A percentile compares a stretch with the other conserved stretches of the same genome.
These are phyloP conservation scores for Cylindroiulus punctatus DNA, from an alignment of 2,888 invertebrate genomes.

Conservation along the genomic window DNA sequence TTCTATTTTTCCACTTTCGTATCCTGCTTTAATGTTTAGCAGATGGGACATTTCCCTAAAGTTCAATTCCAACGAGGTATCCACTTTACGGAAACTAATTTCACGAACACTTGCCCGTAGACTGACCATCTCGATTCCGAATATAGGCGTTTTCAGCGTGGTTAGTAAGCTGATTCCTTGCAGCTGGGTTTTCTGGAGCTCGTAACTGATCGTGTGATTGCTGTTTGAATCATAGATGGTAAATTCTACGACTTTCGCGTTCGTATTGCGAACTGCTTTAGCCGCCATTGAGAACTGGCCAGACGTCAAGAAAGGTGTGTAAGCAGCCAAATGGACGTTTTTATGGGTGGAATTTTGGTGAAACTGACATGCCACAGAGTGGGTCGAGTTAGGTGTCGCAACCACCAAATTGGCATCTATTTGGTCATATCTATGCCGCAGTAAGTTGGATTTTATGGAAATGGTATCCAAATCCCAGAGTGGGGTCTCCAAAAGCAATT, in stretches of 20 bases:
- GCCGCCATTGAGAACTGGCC: constrained; percentile 13
- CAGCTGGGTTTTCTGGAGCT: constrained; percentile 28
- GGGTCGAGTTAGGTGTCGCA: neutral
- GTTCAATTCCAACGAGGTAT: neutral
- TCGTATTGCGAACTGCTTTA: constrained; percentile 11
- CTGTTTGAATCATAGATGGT: neutral
- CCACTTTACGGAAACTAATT: neutral
- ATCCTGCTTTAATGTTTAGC: neutral
- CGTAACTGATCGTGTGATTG: constrained; percentile 14
- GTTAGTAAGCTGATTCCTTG: neutral
- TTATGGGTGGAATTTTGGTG: neutral
- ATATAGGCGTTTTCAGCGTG: constrained; percentile 46
- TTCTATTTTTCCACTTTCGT: constrained; percentile 25
- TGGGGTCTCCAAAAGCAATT: constrained; percentile 51
- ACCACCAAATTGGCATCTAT: neutral
- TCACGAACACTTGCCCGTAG: constrained; percentile 19
- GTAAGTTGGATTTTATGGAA: neutral
- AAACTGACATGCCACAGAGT: constrained; percentile 10
- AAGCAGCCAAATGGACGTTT: neutral
- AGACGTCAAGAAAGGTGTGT: constrained; percentile 49
- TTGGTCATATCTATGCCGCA: neutral
- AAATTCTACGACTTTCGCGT: neutral
- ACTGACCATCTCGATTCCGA: constrained; percentile 29
- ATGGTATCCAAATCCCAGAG: constrained; percentile 32
- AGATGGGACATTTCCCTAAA: neutral